Evolutionary conservation across 2,113 vertebrate genomes (phyloP).

Genomic region (Fulica atra): DNA sequence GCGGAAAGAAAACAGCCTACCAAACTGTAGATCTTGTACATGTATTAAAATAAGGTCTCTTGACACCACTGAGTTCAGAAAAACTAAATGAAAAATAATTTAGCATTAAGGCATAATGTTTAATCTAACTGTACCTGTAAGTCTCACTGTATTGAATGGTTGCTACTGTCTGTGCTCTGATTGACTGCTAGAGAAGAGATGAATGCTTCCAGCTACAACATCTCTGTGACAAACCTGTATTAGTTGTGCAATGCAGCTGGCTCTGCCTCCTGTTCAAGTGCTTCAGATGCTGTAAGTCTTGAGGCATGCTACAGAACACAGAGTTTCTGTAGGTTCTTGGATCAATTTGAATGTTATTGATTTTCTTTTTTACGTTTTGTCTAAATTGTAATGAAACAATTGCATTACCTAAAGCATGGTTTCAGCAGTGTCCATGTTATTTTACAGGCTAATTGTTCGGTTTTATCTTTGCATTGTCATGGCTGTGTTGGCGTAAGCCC

Average conservation of each 20-base stretch:
- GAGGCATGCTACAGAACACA: not conserved
- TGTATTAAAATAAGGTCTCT: not conserved
- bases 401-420: not conserved
- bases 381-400: not conserved
- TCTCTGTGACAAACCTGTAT: not conserved
- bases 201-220: not conserved
- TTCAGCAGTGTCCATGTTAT: not conserved
- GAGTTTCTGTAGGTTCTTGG: not conserved
- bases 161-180: not conserved
- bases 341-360: not conserved
- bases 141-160: not conserved
- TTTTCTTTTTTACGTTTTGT: not conserved
- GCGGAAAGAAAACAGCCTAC: not conserved
- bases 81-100: not conserved
- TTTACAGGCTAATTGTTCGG: not conserved
- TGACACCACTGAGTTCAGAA: not conserved
- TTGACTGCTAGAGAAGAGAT: not conserved
- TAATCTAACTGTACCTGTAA: not conserved
- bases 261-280: not conserved
- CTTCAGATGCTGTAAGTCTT: not conserved
- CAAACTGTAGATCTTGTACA: not conserved
- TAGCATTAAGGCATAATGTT: not conserved
- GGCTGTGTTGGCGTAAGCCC: not conserved
- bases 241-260: not conserved
- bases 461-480: not conserved